Conservation (phyloP, 2,113 vertebrate genomes). For the Chrysochloris asiatica region DNA sequence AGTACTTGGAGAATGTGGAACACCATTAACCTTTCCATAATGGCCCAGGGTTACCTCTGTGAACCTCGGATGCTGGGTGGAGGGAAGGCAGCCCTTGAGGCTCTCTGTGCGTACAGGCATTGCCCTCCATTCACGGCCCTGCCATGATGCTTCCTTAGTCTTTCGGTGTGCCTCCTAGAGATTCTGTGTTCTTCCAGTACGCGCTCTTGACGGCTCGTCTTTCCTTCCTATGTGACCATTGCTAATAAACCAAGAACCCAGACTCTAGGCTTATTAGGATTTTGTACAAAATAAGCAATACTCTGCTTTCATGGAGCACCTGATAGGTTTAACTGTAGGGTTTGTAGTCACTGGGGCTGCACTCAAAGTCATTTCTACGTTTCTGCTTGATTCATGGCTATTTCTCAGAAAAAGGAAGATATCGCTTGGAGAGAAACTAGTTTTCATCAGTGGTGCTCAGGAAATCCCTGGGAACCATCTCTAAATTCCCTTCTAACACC, state of each 20-base stretch:
- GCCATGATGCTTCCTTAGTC: neutral
- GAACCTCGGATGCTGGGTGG: slow-evolving; percentile 39
- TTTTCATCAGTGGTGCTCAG: neutral
- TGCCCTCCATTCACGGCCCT: slow-evolving; percentile 37
- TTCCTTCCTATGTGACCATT: neutral
- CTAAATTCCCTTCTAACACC: rapidly evolving
- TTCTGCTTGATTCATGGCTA: neutral
- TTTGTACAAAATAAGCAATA: neutral
- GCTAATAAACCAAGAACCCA: neutral
- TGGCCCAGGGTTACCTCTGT: slow-evolving; percentile 65
- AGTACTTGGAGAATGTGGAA: slow-evolving; percentile 55
- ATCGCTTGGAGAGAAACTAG: neutral
- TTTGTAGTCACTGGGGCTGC: neutral
- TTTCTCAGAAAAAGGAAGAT: neutral
- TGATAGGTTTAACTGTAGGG: rapidly evolving
- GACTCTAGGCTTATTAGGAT: neutral
- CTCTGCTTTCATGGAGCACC: neutral
- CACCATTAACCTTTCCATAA: slow-evolving; percentile 77
- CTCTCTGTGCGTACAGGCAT: slow-evolving; percentile 4
- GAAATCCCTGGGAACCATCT: neutral
- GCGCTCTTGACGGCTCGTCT: neutral
- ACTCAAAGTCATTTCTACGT: neutral
- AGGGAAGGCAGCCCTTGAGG: slow-evolving; percentile 54
- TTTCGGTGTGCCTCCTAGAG: neutral
- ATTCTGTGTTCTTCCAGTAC: neutral